Evolutionary conservation across 2,888 invertebrate species (phyloP), one percentile per base, ranked within the genome.

Genomic region (Spodoptera littoralis): DNA sequence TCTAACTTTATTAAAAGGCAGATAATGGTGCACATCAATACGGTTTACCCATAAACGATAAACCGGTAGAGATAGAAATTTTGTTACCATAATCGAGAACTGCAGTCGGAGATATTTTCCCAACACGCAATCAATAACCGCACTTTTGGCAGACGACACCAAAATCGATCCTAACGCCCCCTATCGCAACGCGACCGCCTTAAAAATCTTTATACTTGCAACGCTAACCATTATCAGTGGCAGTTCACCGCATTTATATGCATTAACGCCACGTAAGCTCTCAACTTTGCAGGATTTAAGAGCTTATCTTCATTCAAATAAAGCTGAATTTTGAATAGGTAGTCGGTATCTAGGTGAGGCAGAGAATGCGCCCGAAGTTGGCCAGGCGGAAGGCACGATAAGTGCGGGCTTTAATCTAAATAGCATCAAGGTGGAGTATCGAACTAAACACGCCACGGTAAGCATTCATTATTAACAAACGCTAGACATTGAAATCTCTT

Each of bases 351-450:
- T 80, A 79, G 79, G 80, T 82, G 80, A 84, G 73, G 83, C 72
- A 85, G 86, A 85, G 87, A 86, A 85, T 84, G 86, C 85, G 83
- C 86, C 81, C 79, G 79, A 81, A 88, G 87, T 88, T 87, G 82
- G 84, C 86, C 85, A 87, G 79, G 88, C 89, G 91, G 90, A 92
- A 92, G 84, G 86, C 79, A 80, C 79, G 92, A 92, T 92, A 94
- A 92, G 90, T 92, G 87, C 87, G 80, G 71, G 85, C 85, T 88
- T 90, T 92, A 92, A 93, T 92, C 92, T 91, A 92, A 93, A 93
- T 90, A 90, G 89, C 88, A 92, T 90, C 91, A 86, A 86, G 85
- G 83, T 86, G 81, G 79, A 73, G 56, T 69, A 82, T 73, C 66
- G 65, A 70, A 77, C 80, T 84, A 80, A 84, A 84, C 83, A 85